A percentile compares a stretch with the other conserved stretches of the same genome.
Evolutionary conservation across 64 coral and sea anemone species (phyloP).

Genomic region (Montipora sp.): DNA sequence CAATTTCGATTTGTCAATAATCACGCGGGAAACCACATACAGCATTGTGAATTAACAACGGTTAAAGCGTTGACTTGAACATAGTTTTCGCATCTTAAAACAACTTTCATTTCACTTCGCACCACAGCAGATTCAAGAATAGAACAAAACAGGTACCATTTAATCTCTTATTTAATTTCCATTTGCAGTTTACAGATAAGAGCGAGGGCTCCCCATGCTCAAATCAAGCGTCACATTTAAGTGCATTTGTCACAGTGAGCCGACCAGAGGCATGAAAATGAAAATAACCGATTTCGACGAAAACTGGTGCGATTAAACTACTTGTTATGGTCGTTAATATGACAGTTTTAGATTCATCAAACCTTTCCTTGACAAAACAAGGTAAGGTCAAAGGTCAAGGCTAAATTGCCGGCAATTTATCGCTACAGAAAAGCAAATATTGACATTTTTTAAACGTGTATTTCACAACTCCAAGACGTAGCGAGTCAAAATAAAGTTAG

Average conservation of each 20-base stretch:
- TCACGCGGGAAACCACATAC: too few relatives aligned
- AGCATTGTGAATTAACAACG: too few relatives aligned
- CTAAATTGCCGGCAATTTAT: background rate
- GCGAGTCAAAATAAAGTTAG: conserved; percentile 14
- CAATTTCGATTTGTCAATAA: too few relatives aligned
- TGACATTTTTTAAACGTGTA: background rate
- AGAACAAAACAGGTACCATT: too few relatives aligned
- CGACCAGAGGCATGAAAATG: conserved; percentile 25
- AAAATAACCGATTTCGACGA: conserved; percentile 32
- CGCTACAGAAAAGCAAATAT: conserved; percentile 13
- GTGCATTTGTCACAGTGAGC: conserved; percentile 27
- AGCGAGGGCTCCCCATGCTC: too few relatives aligned
- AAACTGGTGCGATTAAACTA: conserved; percentile 12
- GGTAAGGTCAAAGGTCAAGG: background rate
- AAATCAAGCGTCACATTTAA: background rate
- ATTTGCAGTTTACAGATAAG: too few relatives aligned
- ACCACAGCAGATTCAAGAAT: too few relatives aligned
- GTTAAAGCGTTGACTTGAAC: too few relatives aligned
- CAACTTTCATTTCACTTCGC: too few relatives aligned
- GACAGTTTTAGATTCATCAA: too few relatives aligned
- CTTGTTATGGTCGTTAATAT: background rate
- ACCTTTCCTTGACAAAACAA: background rate
- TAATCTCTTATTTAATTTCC: too few relatives aligned
- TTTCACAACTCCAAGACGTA: background rate
- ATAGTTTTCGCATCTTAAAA: too few relatives aligned